Percentiles rank a stretch among this genome's conserved stretches.
These are phyloP conservation scores for Lytechinus variegatus DNA, from an alignment of 35 echinoderm and acorn worm species.

Conservation along the genomic window DNA sequence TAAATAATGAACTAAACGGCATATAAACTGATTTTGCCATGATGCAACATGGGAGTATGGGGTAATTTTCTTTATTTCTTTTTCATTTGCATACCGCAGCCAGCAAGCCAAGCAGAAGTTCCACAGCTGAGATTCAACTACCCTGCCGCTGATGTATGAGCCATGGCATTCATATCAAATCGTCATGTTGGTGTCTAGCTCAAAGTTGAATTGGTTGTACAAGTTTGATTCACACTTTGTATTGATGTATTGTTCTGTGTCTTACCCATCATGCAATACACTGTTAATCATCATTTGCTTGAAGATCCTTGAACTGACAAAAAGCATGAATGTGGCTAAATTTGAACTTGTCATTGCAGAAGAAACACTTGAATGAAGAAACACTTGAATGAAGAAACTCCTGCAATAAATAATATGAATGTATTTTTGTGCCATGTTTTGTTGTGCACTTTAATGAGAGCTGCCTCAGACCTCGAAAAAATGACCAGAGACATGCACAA, in stretches of 20 bases:
- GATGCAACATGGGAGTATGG: background rate
- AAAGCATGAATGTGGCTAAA: background rate
- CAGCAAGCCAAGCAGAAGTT: conserved; percentile 16
- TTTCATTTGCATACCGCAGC: background rate
- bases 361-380: too few species aligned
- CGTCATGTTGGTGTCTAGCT: background rate
- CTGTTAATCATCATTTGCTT: background rate
- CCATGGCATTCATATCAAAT: background rate
- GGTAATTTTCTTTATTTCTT: background rate
- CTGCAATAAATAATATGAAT: background rate
- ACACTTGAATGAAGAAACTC: too few species aligned
- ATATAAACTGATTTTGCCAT: background rate
- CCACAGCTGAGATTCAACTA: conserved; percentile 45
- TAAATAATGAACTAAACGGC: too few species aligned
- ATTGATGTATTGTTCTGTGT: background rate
- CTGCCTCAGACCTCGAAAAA: background rate
- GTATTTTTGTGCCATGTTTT: background rate
- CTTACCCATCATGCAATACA: background rate
- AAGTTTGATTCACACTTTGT: background rate
- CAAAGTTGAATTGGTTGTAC: background rate
- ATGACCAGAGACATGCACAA: too few species aligned
- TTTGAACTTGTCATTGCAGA: background rate
- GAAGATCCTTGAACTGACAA: background rate
- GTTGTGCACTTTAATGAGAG: background rate
- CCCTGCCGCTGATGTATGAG: conserved; percentile 21